phyloP scores from a whole-genome alignment of 2,888 invertebrate species.

The Argyresthia albistria region DNA sequence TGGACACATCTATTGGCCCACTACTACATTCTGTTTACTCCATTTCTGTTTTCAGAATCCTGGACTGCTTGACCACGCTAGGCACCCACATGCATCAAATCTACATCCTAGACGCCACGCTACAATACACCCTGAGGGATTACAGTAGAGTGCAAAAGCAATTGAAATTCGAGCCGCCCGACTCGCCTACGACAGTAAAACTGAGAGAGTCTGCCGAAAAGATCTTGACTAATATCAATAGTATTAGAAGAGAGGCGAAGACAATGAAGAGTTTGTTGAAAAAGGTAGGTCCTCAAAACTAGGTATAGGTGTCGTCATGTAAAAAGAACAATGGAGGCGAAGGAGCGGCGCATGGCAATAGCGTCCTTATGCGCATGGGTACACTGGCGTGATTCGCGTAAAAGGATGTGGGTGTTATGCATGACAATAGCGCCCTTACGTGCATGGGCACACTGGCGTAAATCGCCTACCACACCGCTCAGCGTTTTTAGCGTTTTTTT shows the following conservation, averaged over 20 bases:
- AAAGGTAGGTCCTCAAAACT: slow-evolving; percentile 36
- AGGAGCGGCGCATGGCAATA: no score
- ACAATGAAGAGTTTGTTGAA: slow-evolving; percentile 32
- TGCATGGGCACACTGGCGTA: no score
- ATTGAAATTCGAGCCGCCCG: slow-evolving; percentile 46
- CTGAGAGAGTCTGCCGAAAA: slow-evolving; percentile 30
- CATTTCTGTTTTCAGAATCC: slow-evolving; percentile 55
- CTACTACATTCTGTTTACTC: background rate
- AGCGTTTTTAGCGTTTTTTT: no score
- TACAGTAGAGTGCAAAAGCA: slow-evolving; percentile 34
- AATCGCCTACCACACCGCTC: no score
- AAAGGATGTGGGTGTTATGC: no score
- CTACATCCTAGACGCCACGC: slow-evolving; percentile 68
- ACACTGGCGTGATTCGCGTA: no score
- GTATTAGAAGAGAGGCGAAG: slow-evolving; percentile 34
- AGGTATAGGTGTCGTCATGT: no score
- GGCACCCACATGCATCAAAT: slow-evolving; percentile 72
- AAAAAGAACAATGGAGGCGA: no score
- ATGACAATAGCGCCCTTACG: no score
- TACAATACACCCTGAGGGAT: slow-evolving; percentile 66
- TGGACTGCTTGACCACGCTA: slow-evolving; percentile 65
- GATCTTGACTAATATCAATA: slow-evolving; percentile 32
- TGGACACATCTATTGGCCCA: no score
- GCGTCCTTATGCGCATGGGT: no score
- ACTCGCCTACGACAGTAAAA: slow-evolving; percentile 31